Base-by-base conservation (phyloP, 1,140 invertebrate genomes). In the Leucophenga varia region DNA sequence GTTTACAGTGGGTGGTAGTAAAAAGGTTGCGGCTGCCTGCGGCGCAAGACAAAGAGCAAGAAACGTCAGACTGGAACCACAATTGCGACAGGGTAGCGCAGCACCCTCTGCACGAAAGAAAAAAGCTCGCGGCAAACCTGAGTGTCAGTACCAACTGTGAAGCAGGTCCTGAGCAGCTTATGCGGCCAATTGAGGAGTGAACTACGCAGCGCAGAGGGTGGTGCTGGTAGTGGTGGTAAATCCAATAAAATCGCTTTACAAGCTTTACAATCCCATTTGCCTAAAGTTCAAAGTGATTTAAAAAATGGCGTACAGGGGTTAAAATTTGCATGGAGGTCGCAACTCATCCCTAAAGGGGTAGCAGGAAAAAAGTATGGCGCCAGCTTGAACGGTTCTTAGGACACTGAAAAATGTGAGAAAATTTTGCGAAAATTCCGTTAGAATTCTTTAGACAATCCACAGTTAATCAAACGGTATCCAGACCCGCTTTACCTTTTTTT, bases 161-260 rank as follows among this genome's bases (percentile, higher is more conserved):
- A 43, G 39, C 47, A 51, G 55, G 55, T 52, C 13, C 41, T 46
- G 45, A 54, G 59, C 63, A 59, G 59, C 63, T 67, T 67, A 67
- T 64, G 56, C n/a, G n/a, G 59, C 63, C 63, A 68, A 67, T 68
- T 67, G 64, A 67, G 47, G 45, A 42, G 31, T 17, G 21, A 40
- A 31, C 16, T 20, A 32, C 22, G 37, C 10, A 17, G 18, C 39
- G 45, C 30, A 42, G 8, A n/a, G 13, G 30, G 21, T 28, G 21
- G 32, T 22, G 35, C 25, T 41, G 40, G 19, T 51, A 48, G 49
- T 55, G 28, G 42, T 37, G 38, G 19, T 47, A 70, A 70, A 70
- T 70, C 61, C 65, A 70, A 70, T 70, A 70, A 70, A 70, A 70
- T 49, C 65, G 59, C 65, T 70, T 70, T 70, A 70, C 67, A 70